Conservation (phyloP, 2,113 vertebrate genomes). For the Rhodinocichla rosea region DNA sequence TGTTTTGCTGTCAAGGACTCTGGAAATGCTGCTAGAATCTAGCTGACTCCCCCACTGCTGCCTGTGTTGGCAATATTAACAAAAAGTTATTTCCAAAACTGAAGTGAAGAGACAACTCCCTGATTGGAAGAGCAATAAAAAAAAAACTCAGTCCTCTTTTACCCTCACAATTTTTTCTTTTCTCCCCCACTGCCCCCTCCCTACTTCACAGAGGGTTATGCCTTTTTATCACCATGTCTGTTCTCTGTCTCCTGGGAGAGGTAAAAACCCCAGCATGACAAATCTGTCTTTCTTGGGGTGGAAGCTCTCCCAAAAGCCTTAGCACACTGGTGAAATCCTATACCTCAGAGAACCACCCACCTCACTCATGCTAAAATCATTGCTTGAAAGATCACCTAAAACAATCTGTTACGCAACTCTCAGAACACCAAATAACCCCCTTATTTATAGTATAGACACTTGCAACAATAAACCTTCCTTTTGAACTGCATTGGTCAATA, state of each 20-base stretch:
- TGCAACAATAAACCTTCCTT: slow-evolving; percentile 37
- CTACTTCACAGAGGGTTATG: background rate
- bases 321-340: background rate
- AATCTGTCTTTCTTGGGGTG: background rate
- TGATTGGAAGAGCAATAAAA: background rate
- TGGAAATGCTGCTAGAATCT: background rate
- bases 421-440: slow-evolving; percentile 40
- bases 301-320: background rate
- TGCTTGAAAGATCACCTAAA: background rate
- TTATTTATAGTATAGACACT: slow-evolving; percentile 55
- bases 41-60: background rate
- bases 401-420: background rate
- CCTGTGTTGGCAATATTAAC: background rate
- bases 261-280: background rate
- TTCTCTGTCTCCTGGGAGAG: background rate
- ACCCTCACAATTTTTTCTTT: background rate
- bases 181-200: fast-evolving
- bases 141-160: background rate
- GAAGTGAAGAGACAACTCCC: background rate
- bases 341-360: slow-evolving; percentile 22
- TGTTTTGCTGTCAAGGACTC: background rate
- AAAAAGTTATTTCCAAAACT: slow-evolving; percentile 28
- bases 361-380: slow-evolving; percentile 36
- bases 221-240: background rate
- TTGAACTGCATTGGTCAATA: slow-evolving; percentile 37